These are phyloP conservation scores for Thysanoteuthis rhombus DNA, from an alignment of 2,888 invertebrate species.

Conservation along the genomic window DNA sequence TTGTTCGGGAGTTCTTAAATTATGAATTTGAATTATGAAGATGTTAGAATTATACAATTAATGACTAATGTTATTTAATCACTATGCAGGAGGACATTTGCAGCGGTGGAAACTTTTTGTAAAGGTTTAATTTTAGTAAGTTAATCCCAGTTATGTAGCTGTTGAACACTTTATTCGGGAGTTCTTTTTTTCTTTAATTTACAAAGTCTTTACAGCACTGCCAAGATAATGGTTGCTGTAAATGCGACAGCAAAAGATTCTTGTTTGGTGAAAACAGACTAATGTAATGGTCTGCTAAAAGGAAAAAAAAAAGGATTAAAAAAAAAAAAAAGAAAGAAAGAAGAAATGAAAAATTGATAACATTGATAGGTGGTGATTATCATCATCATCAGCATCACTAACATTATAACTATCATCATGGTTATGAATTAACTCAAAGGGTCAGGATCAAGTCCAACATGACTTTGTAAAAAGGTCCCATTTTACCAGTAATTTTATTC, in stretches of 20 bases:
- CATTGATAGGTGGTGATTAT: background rate
- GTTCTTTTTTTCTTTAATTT: slow-evolving; percentile 27
- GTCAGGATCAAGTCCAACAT: slow-evolving; percentile 27
- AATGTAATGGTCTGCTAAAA: slow-evolving; percentile 29
- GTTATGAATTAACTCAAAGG: slow-evolving; percentile 18
- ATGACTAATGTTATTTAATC: slow-evolving; percentile 13
- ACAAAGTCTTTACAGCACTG: slow-evolving; percentile 25
- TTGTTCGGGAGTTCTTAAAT: slow-evolving; percentile 12
- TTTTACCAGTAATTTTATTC: slow-evolving; percentile 20
- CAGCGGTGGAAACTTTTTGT: slow-evolving; percentile 16
- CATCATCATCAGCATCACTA: background rate
- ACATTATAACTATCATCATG: background rate
- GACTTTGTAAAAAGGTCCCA: slow-evolving; percentile 27
- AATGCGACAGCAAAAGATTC: slow-evolving; percentile 21
- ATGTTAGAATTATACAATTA: slow-evolving; percentile 16
- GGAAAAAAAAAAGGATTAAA: background rate
- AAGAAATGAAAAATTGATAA: slow-evolving; percentile 16
- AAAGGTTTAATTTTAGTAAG: slow-evolving; percentile 28
- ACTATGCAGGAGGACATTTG: slow-evolving; percentile 30
- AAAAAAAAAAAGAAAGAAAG: background rate
- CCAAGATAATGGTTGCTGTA: background rate
- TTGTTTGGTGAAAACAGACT: slow-evolving; percentile 20
- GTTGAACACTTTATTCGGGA: slow-evolving; percentile 32
- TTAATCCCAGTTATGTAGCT: slow-evolving; percentile 29
- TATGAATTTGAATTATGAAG: background rate